Percentiles rank a stretch among this genome's conserved stretches.
Conservation (phyloP, 2,113 vertebrate genomes). For the Syngnathus floridae region DNA sequence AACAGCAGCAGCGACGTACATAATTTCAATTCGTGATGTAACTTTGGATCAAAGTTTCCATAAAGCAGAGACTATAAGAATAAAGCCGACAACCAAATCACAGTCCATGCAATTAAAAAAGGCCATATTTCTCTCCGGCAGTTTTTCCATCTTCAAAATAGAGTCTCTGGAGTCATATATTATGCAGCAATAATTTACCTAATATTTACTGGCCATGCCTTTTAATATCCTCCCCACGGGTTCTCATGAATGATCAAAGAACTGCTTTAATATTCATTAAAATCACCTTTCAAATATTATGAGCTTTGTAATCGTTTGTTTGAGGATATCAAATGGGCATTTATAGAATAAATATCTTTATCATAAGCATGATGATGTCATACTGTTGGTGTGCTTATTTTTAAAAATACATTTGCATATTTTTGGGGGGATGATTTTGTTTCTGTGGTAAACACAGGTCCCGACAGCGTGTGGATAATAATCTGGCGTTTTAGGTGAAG, state of each 20-base stretch:
- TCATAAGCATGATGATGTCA: background rate
- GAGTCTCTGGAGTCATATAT: slow-evolving; percentile 21
- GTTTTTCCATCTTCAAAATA: background rate
- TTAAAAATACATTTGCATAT: background rate
- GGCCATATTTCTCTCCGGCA: background rate
- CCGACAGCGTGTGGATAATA: background rate
- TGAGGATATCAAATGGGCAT: background rate
- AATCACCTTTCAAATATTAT: slow-evolving; percentile 8
- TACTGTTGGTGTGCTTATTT: background rate
- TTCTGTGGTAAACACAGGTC: slow-evolving; percentile 4
- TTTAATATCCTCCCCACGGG: slow-evolving; percentile 40
- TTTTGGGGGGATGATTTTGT: background rate
- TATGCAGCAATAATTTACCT: slow-evolving; percentile 42
- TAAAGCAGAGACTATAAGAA: background rate
- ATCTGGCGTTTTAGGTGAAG: slow-evolving; percentile 38
- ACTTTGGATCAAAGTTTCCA: too few relatives aligned
- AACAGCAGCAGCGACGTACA: too few relatives aligned
- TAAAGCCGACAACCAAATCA: background rate
- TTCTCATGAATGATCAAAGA: slow-evolving; percentile 12
- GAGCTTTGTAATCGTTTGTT: background rate
- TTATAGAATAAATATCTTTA: background rate
- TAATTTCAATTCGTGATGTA: too few relatives aligned
- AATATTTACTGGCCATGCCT: slow-evolving; percentile 23
- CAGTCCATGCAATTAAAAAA: background rate
- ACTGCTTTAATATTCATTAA: slow-evolving; percentile 51